Conservation (phyloP, 2,888 invertebrate genomes). For the Prenolepis imparis region DNA sequence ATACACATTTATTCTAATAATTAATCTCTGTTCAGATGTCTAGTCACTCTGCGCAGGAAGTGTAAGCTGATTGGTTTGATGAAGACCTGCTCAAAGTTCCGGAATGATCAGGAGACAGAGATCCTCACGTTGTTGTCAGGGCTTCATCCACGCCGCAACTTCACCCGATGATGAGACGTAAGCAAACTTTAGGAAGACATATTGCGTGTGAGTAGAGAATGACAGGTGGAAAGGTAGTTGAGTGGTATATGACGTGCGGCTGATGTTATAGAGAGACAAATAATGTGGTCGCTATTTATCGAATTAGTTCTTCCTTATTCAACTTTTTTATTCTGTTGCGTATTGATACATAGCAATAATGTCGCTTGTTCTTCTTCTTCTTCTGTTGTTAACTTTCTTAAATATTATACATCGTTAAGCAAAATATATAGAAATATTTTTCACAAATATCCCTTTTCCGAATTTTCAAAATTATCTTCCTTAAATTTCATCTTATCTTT, state of each 20-base stretch:
- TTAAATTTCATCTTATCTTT: background rate
- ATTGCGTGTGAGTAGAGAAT: constrained; percentile 73
- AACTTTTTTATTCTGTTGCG: constrained; percentile 44
- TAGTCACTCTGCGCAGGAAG: constrained; percentile 29
- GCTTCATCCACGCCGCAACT: constrained; percentile 43
- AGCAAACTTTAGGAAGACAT: constrained; percentile 76
- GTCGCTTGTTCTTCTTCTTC: background rate
- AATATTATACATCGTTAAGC: background rate
- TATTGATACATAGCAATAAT: background rate
- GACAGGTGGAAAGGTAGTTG: constrained; percentile 74
- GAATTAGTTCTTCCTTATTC: constrained; percentile 65
- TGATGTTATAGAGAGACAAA: constrained; percentile 77
- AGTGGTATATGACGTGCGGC: constrained; percentile 76
- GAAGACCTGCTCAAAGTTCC: constrained; percentile 43
- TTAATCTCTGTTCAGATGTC: constrained; percentile 51
- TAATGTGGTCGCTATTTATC: constrained; percentile 79
- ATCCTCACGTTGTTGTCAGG: constrained; percentile 39
- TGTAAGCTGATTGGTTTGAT: constrained; percentile 40
- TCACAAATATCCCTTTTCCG: background rate
- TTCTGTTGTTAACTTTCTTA: background rate
- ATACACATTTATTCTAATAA: constrained; percentile 30
- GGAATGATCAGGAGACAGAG: constrained; percentile 52
- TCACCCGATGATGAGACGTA: constrained; percentile 62
- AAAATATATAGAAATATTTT: background rate
- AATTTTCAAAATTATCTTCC: background rate